These are phyloP conservation scores for Chaetodon trifasciatus DNA, from an alignment of 2,797 vertebrate species.

Conservation along the genomic window DNA sequence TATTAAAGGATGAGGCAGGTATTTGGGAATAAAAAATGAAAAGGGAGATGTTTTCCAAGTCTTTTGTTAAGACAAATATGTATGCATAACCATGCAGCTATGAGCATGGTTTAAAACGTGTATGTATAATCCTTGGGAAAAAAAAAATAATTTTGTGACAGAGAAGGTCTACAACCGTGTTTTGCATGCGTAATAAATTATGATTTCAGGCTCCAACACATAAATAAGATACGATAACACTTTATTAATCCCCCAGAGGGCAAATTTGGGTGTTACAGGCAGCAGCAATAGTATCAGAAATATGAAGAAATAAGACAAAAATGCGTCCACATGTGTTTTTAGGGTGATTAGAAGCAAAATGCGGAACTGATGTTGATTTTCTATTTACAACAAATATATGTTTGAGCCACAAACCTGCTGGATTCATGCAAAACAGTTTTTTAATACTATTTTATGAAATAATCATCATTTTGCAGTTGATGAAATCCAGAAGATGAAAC, in stretches of 20 bases:
- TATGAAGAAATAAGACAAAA: no score
- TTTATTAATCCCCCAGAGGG: no score
- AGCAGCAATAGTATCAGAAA: no score
- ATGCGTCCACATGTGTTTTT: background rate
- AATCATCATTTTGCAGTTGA: background rate
- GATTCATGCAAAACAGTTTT: background rate
- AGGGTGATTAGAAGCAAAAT: background rate
- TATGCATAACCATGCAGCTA: background rate
- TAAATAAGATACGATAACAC: background rate
- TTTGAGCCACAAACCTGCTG: background rate
- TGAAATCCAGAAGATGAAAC: background rate
- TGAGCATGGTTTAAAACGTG: background rate
- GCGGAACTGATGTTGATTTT: background rate
- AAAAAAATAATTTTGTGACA: no score
- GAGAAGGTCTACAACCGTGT: background rate
- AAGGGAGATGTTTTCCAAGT: background rate
- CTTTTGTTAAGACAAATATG: background rate
- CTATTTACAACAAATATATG: background rate
- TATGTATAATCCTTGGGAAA: background rate
- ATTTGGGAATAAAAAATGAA: slow-evolving; percentile 37
- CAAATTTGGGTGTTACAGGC: no score
- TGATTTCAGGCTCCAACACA: background rate
- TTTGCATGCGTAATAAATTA: background rate
- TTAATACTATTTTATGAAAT: background rate
- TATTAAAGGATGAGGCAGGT: slow-evolving; percentile 55